Evolutionary conservation across 1,140 invertebrate species (phyloP).

Genomic region (Diabrotica undecimpunctata): DNA sequence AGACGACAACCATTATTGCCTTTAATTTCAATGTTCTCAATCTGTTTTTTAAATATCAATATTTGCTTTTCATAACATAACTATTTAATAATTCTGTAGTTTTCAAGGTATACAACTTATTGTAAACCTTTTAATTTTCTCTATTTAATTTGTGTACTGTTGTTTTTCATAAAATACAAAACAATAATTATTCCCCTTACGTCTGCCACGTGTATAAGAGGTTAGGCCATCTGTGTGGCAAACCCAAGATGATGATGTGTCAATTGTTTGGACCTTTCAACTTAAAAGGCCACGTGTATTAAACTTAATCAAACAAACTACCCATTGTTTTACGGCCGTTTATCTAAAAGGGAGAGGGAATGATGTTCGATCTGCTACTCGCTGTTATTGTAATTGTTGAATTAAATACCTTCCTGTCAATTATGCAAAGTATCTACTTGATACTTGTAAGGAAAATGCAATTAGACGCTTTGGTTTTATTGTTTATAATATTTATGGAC

Average conservation of each 20-base stretch:
- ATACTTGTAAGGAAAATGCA: neutral
- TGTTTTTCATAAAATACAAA: no score
- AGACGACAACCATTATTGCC: no score
- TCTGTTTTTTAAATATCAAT: no score
- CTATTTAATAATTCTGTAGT: no score
- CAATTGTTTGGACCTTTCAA: constrained; percentile 2
- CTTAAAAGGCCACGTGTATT: neutral
- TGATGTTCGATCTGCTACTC: neutral
- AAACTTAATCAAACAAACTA: neutral
- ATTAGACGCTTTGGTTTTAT: neutral
- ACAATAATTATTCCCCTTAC: constrained; percentile 12
- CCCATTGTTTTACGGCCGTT: neutral
- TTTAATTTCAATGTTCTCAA: no score
- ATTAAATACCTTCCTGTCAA: neutral
- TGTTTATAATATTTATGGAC: no score
- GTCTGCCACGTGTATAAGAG: constrained; percentile 18
- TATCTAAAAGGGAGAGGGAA: neutral
- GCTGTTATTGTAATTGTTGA: neutral
- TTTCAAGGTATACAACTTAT: no score
- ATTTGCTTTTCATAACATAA: no score
- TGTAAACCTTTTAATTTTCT: no score
- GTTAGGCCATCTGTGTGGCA: constrained; percentile 14
- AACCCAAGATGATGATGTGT: neutral
- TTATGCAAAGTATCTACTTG: neutral
- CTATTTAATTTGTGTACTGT: no score